These are phyloP conservation scores for Halcyon leucocephala DNA, from an alignment of 2,797 vertebrate species.

Conservation along the genomic window DNA sequence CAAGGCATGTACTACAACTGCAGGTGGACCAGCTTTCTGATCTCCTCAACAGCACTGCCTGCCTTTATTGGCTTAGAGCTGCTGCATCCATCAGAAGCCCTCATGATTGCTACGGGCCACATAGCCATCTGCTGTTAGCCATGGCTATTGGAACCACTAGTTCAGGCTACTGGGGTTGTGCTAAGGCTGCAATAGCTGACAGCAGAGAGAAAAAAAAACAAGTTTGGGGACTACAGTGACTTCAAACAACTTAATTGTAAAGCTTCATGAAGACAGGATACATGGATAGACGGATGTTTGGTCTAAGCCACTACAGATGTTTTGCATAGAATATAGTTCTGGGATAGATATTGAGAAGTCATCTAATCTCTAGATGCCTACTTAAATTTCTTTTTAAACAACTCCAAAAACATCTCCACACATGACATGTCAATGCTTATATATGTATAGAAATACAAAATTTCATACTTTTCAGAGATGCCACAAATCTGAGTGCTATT, in stretches of 20 bases:
- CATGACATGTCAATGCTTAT: background rate
- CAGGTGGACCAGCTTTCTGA: background rate
- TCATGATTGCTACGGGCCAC: background rate
- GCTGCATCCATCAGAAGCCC: background rate
- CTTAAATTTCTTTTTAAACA: background rate
- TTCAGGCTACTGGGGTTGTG: background rate
- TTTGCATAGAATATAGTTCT: background rate
- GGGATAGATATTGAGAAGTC: background rate
- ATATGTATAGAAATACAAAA: background rate
- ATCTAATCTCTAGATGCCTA: background rate
- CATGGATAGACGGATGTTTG: fast-evolving
- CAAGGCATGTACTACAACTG: background rate
- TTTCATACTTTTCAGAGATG: background rate
- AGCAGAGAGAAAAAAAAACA: background rate
- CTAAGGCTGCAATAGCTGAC: background rate
- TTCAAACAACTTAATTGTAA: background rate
- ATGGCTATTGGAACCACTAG: background rate
- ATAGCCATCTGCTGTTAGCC: background rate
- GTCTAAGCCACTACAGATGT: background rate
- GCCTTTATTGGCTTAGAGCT: background rate
- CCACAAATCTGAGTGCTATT: background rate
- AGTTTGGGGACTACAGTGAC: background rate
- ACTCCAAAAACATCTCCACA: background rate
- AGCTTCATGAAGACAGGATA: background rate
- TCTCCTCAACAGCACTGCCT: background rate